Base-by-base conservation (phyloP, 2,797 vertebrate species). In the Phoeniculus purpureus region DNA sequence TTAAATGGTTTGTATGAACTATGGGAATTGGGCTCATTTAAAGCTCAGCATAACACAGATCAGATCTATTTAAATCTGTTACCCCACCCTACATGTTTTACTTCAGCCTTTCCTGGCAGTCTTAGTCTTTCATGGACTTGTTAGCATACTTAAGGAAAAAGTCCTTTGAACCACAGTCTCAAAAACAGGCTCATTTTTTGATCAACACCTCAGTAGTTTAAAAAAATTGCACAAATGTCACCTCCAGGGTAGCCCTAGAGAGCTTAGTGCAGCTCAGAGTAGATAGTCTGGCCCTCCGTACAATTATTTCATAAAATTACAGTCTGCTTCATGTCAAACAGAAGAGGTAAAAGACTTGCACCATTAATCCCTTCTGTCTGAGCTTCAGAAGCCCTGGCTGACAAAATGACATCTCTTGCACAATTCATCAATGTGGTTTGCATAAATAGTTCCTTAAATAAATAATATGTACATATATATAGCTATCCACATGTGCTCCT, bases 371-470 rank as follows among this genome's bases (percentile, higher is more conserved):
- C 60, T 74, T 58, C 85, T 89, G 82, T 67, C 58, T 27, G 89
- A 79, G 78, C 83, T 80, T 92, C 3, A 0, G 83, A 84, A 95
- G 85, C 89, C 64, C 80, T 56, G 87, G 67, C 82, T 94, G 91
- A 81, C 85, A 95, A 88, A 92, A 76, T 67, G 66, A 83, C 89
- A 86, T 78, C 81, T 81, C 84, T 79, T 92, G 67, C 87, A 91
- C 70, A 84, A 65, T 88, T 83, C 86, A 70, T 78, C 78, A 60
- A 1, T 51, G 56, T 21, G 14, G 92, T 94, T 92, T 94, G 92
- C 95, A 95, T 95, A 95, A 93, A 93, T 34, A 84, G 85, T 71
- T 86, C 54, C 87, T 85, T 61, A 67, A 95, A 92, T 91, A 89
- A 94, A 87, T 90, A 68, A 73, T 78, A 81, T 94, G 40, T 43